Percentiles rank a stretch among this genome's conserved stretches.
Evolutionary conservation across 92 coral and sea anemone genomes (phyloP).

Genomic region (Isaurus tuberculatus): DNA sequence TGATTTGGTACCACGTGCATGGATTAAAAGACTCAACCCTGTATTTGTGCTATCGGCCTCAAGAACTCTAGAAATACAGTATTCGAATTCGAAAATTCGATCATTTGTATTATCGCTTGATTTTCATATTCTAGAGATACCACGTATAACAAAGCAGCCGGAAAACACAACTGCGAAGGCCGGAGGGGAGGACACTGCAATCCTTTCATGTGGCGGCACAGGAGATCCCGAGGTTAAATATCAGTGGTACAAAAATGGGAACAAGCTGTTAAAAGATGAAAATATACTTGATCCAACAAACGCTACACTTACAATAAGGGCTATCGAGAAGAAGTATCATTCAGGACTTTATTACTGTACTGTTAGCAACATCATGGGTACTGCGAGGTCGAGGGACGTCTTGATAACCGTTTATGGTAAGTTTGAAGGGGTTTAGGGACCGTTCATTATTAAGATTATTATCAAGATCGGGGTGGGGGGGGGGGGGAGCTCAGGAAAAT

Average conservation of each 20-base stretch:
- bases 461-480: too few relatives aligned
- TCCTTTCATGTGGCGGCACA: constrained; percentile 69
- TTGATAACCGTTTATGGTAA: constrained; percentile 79
- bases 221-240: constrained; percentile 83
- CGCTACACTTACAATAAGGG: constrained; percentile 24
- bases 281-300: constrained; percentile 58
- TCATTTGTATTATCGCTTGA: neutral
- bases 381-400: constrained; percentile 63
- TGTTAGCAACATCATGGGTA: constrained; percentile 68
- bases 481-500: too few relatives aligned
- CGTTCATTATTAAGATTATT: too few relatives aligned
- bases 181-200: constrained; percentile 58
- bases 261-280: constrained; percentile 49
- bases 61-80: too few relatives aligned
- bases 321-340: constrained; percentile 46
- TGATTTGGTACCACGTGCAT: too few relatives aligned
- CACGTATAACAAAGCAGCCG: constrained; percentile 80
- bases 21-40: too few relatives aligned
- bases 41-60: too few relatives aligned
- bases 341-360: constrained; percentile 73
- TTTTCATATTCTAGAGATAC: constrained; percentile 58
- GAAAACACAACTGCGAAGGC: constrained; percentile 73
- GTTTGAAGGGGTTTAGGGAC: too few relatives aligned
- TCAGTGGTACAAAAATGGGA: constrained; percentile 77
- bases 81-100: too few relatives aligned